Evolutionary conservation across 2,888 invertebrate genomes (phyloP), one percentile per base, ranked within the genome.

Genomic region (Sipha maydis): DNA sequence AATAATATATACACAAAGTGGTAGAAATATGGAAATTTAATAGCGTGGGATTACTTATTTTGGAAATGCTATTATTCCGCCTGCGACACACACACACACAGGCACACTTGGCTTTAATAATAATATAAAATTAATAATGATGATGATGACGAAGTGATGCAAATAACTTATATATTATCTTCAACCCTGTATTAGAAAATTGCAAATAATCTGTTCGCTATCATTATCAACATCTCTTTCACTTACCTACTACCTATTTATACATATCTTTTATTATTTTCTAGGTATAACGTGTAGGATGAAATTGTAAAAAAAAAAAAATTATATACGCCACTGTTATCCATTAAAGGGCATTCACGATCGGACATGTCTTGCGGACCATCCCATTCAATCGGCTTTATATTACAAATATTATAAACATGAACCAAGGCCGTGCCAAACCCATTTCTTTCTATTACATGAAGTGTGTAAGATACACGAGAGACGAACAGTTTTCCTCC

Each of bases 31-130:
- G 88, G 88, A 88, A 88, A 82, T 82, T 82, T 88, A 88, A 88
- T 82, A 75, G 82, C 75, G 88, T 88, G 88, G 88, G 88, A 88
- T 88, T 75, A 75, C 88, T 88, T 19, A 79, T 88, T 88, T 86
- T 88, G 88, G 88, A 88, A 88, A 88, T 56, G 82, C 67, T 67
- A 88, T 82, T 78, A 85, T 85, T 85, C 54, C 54, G 69, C 77
- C 54, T 54, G 77, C 77, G 78, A 69, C 69, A 67, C 17, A 31
- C 28, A 38, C 34, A 61, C 83, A 75, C 38, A 67, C 11, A 67
- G 17, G 38, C 41, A 21, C 9, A 31, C 48, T 61, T 25, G 61
- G 61, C 21, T 61, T 78, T 77, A 67, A 17, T 75, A 54, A 77
- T 67, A 76, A 76, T 67, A 76, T 67, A 76, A 48, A 67, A 48